Evolutionary conservation across 2,888 invertebrate species (phyloP), one percentile per base, ranked within the genome.

Genomic region (Meteorus cinctellus): DNA sequence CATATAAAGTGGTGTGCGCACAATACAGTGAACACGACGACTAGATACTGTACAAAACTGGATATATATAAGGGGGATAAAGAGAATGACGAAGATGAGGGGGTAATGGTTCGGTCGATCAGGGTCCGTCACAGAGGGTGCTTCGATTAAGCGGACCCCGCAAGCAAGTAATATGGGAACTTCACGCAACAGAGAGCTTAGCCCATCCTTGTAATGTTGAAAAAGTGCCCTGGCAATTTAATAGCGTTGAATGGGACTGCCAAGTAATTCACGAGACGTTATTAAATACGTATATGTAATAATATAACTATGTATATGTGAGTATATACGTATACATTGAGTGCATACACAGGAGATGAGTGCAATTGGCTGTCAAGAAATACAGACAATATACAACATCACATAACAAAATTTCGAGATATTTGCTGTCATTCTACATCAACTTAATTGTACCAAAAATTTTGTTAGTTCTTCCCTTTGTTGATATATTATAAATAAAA

Each of bases 41-140:
- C 51, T 34, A 34, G 10, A n/a, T 29, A 68, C 68, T 59, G 19
- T 19, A 24, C 24, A 70, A 51, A 34, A 59, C 36, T 66, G 41
- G 19, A n/a, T n/a, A 69, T 29, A 24, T 19, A 27, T 29, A 59
- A 19, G 6, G 29, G 60, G 59, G 62, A 41, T 65, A 72, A 70
- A 31, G 55, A 36, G 55, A 60, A 31, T 62, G 31, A 48, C 51
- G 74, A 62, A 74, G 75, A 76, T 70, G 69, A 74, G 77, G 69
- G 68, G 69, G 68, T 75, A 75, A 75, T 75, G 73, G 70, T 77
- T 77, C 77, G 81, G 74, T 79, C 81, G 79, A 82, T 80, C 79
- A 75, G 79, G 72, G 76, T 75, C 79, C 84, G 85, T 85, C 83
- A 85, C 84, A 83, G 82, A 82, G 83, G 81, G 82, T 82, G 80